Evolutionary conservation across 2,113 vertebrate species (phyloP).

Genomic region (Actenoides lindsayi): DNA sequence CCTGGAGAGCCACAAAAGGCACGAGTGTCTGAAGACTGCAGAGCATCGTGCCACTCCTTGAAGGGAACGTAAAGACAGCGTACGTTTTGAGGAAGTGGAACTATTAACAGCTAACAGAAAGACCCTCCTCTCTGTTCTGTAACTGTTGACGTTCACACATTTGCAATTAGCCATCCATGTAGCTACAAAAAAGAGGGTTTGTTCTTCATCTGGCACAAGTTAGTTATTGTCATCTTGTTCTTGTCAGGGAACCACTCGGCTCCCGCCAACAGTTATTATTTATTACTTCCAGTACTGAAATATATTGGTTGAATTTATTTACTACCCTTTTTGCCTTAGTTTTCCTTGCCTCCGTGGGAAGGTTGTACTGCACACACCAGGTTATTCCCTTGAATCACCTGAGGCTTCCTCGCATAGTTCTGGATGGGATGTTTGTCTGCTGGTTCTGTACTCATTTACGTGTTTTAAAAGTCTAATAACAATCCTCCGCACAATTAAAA

Average conservation of each 20-base stretch:
- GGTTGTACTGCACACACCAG: not conserved
- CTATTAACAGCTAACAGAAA: not conserved
- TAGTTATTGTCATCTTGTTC: constrained; percentile 40
- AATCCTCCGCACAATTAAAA: not conserved
- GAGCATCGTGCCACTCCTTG: not conserved
- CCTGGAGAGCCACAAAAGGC: not conserved
- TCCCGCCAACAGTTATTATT: not conserved
- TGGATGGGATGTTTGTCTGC: not conserved
- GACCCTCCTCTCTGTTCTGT: not conserved
- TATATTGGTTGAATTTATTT: not conserved
- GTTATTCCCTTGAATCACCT: not conserved
- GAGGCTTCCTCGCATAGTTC: not conserved
- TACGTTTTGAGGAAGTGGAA: not conserved
- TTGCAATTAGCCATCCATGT: constrained; percentile 32
- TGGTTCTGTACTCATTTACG: not conserved
- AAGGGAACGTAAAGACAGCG: not conserved
- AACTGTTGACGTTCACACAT: not conserved
- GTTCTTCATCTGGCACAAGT: constrained; percentile 12
- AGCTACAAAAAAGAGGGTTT: constrained; percentile 6
- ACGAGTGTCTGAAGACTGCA: not conserved
- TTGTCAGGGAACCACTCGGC: constrained; percentile 32
- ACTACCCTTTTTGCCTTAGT: not conserved
- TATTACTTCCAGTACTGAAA: constrained; percentile 38
- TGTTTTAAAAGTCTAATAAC: not conserved
- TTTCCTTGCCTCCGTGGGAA: not conserved